phyloP scores from a whole-genome alignment of 1,140 invertebrate genomes.

The Drosophila bifasciata region DNA sequence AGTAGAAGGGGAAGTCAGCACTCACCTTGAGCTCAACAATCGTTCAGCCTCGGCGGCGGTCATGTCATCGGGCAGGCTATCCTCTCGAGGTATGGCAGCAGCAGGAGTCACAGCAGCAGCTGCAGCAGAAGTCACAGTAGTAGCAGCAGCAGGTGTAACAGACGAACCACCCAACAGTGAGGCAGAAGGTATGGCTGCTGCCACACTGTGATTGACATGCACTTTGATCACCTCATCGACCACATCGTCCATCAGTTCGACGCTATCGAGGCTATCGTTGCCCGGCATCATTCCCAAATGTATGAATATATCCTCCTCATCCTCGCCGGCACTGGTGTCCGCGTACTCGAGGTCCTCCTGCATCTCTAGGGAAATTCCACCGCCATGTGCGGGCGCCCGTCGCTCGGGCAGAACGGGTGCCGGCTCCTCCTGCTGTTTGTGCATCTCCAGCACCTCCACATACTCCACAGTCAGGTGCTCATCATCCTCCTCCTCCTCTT shows the following conservation, averaged over 20 bases:
- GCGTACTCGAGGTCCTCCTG: slow-evolving; percentile 85
- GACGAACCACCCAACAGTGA: background rate
- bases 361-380: slow-evolving; percentile 60
- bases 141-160: background rate
- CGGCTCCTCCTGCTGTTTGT: slow-evolving; percentile 29
- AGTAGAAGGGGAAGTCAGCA: background rate
- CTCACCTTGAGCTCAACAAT: slow-evolving; percentile 91
- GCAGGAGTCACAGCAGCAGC: slow-evolving; percentile 5
- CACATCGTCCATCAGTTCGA: slow-evolving; percentile 56
- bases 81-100: slow-evolving; percentile 55
- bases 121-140: background rate
- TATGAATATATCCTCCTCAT: slow-evolving; percentile 83
- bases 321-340: slow-evolving; percentile 85
- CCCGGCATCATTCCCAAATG: slow-evolving; percentile 69
- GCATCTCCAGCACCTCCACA: slow-evolving; percentile 34
- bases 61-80: slow-evolving; percentile 88
- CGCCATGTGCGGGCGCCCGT: slow-evolving; percentile 43
- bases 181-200: slow-evolving; percentile 9
- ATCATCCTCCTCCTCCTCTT: slow-evolving; percentile 32
- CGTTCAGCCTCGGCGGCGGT: slow-evolving; percentile 93
- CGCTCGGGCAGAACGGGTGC: slow-evolving; percentile 68
- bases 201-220: slow-evolving; percentile 47
- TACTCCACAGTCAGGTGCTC: slow-evolving; percentile 63
- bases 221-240: slow-evolving; percentile 78
- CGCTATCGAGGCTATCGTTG: slow-evolving; percentile 44